A percentile compares a stretch with the other conserved stretches of the same genome.
Conservation (phyloP, 2,113 vertebrate genomes). For the Seriola aureovittata region DNA sequence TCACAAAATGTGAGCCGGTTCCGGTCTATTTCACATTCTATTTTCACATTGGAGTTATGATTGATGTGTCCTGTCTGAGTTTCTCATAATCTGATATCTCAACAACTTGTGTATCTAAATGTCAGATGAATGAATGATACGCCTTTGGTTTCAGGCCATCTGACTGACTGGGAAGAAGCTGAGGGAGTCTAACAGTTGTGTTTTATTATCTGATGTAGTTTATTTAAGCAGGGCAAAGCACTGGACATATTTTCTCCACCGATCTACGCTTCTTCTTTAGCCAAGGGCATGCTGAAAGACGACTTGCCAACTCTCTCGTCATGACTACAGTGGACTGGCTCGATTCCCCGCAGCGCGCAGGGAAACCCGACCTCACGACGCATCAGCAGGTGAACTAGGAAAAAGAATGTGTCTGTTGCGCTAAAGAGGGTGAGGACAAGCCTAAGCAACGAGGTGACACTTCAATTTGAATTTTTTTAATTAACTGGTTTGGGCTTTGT, state of each 20-base stretch:
- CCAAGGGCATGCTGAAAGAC: background rate
- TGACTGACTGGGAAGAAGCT: background rate
- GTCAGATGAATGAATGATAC: slow-evolving; percentile 49
- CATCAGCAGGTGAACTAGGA: slow-evolving; percentile 9
- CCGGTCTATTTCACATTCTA: slow-evolving; percentile 54
- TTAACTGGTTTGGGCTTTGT: slow-evolving; percentile 36
- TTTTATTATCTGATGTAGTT: slow-evolving; percentile 45
- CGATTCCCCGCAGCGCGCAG: slow-evolving; percentile 9
- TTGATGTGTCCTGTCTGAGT: slow-evolving; percentile 49
- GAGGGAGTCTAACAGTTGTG: background rate
- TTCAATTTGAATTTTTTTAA: slow-evolving; percentile 30
- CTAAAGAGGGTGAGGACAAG: slow-evolving; percentile 28
- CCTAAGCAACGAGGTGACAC: background rate
- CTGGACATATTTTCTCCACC: slow-evolving; percentile 23
- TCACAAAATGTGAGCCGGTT: slow-evolving; percentile 57
- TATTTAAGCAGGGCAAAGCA: slow-evolving; percentile 30
- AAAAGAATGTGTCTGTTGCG: slow-evolving; percentile 27
- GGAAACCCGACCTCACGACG: slow-evolving; percentile 19
- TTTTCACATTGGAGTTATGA: slow-evolving; percentile 68
- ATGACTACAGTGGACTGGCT: background rate
- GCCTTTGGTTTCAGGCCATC: slow-evolving; percentile 48
- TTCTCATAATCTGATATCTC: slow-evolving; percentile 65
- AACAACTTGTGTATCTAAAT: slow-evolving; percentile 55
- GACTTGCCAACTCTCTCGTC: background rate
- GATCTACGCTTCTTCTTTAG: slow-evolving; percentile 27